These are phyloP conservation scores for Trematomus loennbergii DNA, from an alignment of 2,113 vertebrate genomes.

Conservation along the genomic window DNA sequence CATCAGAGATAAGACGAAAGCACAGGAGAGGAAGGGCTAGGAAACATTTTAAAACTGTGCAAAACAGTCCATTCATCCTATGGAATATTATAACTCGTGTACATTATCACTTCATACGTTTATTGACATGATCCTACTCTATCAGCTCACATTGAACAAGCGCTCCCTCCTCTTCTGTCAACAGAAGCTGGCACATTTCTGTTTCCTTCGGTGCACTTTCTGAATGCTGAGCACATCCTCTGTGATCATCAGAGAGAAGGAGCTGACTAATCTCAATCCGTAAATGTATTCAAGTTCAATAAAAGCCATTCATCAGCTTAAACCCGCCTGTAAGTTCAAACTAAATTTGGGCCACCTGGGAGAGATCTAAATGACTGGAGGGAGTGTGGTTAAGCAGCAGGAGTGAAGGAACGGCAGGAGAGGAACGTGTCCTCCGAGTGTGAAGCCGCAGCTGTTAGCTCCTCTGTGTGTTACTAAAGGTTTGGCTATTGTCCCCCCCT, in stretches of 20 bases:
- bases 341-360: constrained; percentile 90
- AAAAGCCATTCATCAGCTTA: constrained; percentile 93
- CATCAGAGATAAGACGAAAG: constrained; percentile 32
- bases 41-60: not conserved
- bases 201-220: constrained; percentile 70
- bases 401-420: constrained; percentile 11
- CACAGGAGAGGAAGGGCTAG: constrained; percentile 33
- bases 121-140: constrained; percentile 7
- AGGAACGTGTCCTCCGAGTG: constrained; percentile 13
- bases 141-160: constrained; percentile 1
- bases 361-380: constrained; percentile 87
- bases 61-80: constrained; percentile 8
- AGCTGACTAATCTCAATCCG: constrained; percentile 92
- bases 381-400: constrained; percentile 61
- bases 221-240: constrained; percentile 84
- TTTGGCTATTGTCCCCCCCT: constrained; percentile 57
- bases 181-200: constrained; percentile 49
- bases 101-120: not conserved
- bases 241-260: constrained; percentile 86
- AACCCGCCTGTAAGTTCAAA: constrained; percentile 89
- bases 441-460: constrained; percentile 28
- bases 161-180: constrained; percentile 11
- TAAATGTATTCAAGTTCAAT: constrained; percentile 94
- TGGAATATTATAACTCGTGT: not conserved
- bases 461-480: constrained; percentile 60